A percentile compares a stretch with the other conserved stretches of the same genome.
Conservation (phyloP, 2,113 vertebrate genomes). For the Gymnarchus niloticus region DNA sequence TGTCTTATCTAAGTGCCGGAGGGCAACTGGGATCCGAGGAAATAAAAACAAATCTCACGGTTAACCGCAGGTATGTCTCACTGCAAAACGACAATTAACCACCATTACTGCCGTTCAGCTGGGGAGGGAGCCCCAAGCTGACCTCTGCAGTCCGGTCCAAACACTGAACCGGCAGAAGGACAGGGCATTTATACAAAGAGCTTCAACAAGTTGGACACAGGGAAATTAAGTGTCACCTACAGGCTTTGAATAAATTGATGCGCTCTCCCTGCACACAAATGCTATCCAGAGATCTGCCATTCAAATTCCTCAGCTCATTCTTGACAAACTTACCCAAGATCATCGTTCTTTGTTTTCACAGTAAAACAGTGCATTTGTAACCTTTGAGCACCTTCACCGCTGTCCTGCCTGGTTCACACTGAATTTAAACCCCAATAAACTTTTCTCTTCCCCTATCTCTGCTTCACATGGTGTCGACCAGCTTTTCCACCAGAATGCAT, state of each 20-base stretch:
- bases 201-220: neutral
- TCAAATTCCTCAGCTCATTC: neutral
- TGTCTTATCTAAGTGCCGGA: constrained; percentile 18
- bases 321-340: too few relatives aligned
- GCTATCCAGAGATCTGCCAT: neutral
- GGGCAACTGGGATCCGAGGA: constrained; percentile 14
- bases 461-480: neutral
- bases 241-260: neutral
- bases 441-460: neutral
- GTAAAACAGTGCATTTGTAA: neutral
- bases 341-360: neutral
- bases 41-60: constrained; percentile 20
- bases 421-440: neutral
- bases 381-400: neutral
- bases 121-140: neutral
- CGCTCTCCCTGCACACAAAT: neutral
- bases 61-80: neutral
- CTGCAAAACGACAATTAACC: neutral
- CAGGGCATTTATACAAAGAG: neutral
- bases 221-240: too few relatives aligned
- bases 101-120: neutral
- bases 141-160: neutral
- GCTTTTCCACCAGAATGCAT: neutral
- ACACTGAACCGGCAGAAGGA: neutral
- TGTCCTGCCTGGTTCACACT: neutral